Conservation (phyloP, 2,888 invertebrate genomes). For the Linnaemya vulpina region DNA sequence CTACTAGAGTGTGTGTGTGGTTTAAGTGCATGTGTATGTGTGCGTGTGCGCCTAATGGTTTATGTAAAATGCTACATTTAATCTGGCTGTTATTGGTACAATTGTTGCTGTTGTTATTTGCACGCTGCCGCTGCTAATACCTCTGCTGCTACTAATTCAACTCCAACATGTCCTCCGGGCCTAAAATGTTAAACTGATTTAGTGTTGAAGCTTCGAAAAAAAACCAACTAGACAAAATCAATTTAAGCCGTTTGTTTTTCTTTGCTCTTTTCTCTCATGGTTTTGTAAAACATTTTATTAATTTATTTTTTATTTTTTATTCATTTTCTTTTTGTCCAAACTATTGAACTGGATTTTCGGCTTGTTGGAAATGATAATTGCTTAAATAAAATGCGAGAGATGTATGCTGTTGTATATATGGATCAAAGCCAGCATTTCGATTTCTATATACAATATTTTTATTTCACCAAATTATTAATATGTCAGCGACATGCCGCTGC, state of each 20-base stretch:
- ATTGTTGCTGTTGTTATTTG: constrained; percentile 36
- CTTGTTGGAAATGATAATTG: constrained; percentile 44
- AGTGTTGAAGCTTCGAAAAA: constrained; percentile 72
- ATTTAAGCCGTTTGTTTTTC: constrained; percentile 77
- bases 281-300: constrained; percentile 1
- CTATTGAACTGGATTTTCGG: constrained; percentile 69
- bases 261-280: constrained; percentile 14
- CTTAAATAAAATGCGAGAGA: constrained; percentile 13
- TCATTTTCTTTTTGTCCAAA: constrained; percentile 20
- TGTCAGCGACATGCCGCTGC: too few relatives aligned
- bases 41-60: neutral
- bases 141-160: constrained; percentile 69
- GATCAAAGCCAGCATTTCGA: neutral
- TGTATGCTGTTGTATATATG: constrained; percentile 9
- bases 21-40: too few relatives aligned
- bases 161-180: constrained; percentile 70
- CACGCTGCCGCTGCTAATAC: constrained; percentile 22
- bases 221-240: constrained; percentile 81
- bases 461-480: too few relatives aligned
- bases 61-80: constrained; percentile 56
- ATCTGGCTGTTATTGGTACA: constrained; percentile 41
- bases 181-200: constrained; percentile 74
- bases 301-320: too few relatives aligned
- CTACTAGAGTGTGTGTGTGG: neutral
- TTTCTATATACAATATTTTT: too few relatives aligned